Conservation (phyloP, 2,888 invertebrate species). For the Sarcophaga variegata region DNA sequence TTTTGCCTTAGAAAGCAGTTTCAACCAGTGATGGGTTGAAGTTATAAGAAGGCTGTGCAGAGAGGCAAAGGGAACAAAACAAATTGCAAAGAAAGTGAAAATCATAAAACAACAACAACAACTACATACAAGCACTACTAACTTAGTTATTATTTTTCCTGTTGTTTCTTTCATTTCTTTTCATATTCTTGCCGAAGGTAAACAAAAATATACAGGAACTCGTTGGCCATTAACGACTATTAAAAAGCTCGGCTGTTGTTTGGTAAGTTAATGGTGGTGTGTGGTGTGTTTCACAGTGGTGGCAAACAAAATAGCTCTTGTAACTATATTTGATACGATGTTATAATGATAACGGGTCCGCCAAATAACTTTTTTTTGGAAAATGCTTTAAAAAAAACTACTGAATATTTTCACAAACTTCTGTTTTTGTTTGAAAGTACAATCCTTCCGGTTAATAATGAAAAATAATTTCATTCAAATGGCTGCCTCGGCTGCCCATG, state of each 20-base stretch:
- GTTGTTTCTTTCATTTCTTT: too few species aligned
- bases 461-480: too few species aligned
- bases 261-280: not conserved
- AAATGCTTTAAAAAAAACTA: too few species aligned
- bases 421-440: too few species aligned
- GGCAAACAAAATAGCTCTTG: not conserved
- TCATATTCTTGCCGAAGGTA: slow-evolving; percentile 8
- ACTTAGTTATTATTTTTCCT: slow-evolving; percentile 16
- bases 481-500: too few species aligned
- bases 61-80: not conserved
- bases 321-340: not conserved
- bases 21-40: too few species aligned
- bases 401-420: too few species aligned
- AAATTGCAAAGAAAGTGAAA: not conserved
- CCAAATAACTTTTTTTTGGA: too few species aligned
- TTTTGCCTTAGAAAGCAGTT: not conserved
- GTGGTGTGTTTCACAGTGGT: not conserved
- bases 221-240: not conserved
- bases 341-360: too few species aligned
- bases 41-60: not conserved
- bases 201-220: not conserved
- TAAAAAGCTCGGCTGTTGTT: not conserved
- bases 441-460: too few species aligned
- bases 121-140: not conserved
- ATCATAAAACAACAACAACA: slow-evolving; percentile 15